phyloP scores from a whole-genome alignment of 2,888 invertebrate species.

The Rhogogaster chlorosoma region DNA sequence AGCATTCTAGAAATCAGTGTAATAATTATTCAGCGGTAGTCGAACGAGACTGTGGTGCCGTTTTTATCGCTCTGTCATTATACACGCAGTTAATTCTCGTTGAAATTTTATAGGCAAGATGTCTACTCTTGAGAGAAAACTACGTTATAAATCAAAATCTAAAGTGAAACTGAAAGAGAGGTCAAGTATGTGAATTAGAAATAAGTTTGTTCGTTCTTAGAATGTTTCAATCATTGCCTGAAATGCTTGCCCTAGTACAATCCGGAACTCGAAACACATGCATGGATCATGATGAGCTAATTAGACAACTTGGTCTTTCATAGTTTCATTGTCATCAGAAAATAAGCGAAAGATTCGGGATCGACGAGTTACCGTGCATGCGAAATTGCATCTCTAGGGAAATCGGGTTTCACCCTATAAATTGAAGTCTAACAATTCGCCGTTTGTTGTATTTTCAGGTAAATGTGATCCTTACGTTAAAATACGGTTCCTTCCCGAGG shows the following conservation, averaged over 20 bases:
- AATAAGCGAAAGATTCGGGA: not conserved
- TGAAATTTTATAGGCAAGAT: slow-evolving; percentile 73
- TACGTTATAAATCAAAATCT: slow-evolving; percentile 69
- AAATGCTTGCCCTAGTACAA: slow-evolving; percentile 33
- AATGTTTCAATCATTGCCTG: slow-evolving; percentile 40
- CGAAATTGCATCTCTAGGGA: slow-evolving; percentile 24
- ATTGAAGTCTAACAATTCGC: not conserved
- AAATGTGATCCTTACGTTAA: slow-evolving; percentile 96
- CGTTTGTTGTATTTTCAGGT: slow-evolving; percentile 80
- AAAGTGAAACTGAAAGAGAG: slow-evolving; percentile 71
- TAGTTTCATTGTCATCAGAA: slow-evolving; percentile 6
- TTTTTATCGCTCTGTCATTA: not conserved
- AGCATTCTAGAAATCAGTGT: not conserved
- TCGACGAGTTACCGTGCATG: slow-evolving; percentile 51
- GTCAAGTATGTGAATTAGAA: slow-evolving; percentile 73
- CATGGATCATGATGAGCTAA: slow-evolving; percentile 30
- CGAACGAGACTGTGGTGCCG: not conserved
- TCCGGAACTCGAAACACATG: slow-evolving; percentile 15
- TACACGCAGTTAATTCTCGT: slow-evolving; percentile 21
- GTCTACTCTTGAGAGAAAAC: slow-evolving; percentile 74
- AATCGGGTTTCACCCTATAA: not conserved
- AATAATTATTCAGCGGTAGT: slow-evolving; percentile 23
- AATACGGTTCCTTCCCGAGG: slow-evolving; percentile 90
- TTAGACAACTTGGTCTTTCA: slow-evolving; percentile 1
- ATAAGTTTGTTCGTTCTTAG: slow-evolving; percentile 49